Evolutionary conservation across 92 coral and sea anemone genomes (phyloP), one percentile per base, ranked within the genome.

Genomic region (Paragorgia papillata): DNA sequence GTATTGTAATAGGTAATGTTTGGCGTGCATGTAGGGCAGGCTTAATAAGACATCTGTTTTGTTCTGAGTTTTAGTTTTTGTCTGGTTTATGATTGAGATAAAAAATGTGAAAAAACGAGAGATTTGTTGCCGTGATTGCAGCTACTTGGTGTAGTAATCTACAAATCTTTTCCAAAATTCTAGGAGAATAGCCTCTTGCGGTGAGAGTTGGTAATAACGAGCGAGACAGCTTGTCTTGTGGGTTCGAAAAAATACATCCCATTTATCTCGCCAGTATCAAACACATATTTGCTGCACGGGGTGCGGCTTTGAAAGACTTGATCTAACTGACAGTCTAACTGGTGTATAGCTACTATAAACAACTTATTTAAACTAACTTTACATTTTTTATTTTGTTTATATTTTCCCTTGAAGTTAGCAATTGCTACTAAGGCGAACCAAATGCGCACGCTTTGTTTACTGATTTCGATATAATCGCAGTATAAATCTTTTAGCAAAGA

Each of bases 211-310:
- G 60, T 49, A 48, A 68, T 49, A 19, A 48, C 7, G 14, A 44
- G 59, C 75, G 58, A 68, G 75, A 68, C 75, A 44, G 25, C 75
- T 68, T 68, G 75, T 35, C 75, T 44, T 68, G 75, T 68, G 75
- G 75, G 39, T 19, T 37, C 19, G 21, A 31, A n/a, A 31, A 21
- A 34, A 62, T 21, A 68, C 58, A 68, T 68, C 54, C 26, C 41
- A 28, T 44, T 68, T 68, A 68, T 46, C 75, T 68, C 37, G 10
- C 30, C 39, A 68, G 35, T 66, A 20, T n/a, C n/a, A 20, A 20
- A 40, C 26, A 40, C 22, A 66, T n/a, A 37, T 4, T 37, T 10
- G 10, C 43, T 4, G 43, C 10, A 37, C 43, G 10, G 43, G 4
- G 43, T 10, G 43, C 43, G 10, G 10, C 10, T 10, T 37, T 37